phyloP scores from a whole-genome alignment of 2,797 vertebrate species.

The Anguilla obscura region DNA sequence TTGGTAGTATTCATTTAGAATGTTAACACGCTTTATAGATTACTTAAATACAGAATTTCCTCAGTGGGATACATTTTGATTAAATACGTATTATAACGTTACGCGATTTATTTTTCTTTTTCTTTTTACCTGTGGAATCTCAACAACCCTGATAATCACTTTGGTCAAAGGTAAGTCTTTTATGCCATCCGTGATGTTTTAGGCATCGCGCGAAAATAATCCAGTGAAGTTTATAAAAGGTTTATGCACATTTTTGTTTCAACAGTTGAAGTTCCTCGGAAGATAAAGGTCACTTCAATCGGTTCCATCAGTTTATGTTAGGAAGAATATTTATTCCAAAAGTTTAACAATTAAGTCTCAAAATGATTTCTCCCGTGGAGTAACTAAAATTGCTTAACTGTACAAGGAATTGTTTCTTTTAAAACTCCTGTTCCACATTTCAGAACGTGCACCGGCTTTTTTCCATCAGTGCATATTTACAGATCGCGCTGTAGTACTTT shows the following conservation, averaged over 20 bases:
- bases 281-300: neutral
- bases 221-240: neutral
- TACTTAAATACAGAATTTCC: neutral
- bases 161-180: constrained; percentile 15
- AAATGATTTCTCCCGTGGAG: neutral
- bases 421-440: neutral
- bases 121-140: neutral
- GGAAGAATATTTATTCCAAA: neutral
- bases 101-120: too few species aligned
- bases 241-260: neutral
- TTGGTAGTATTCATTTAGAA: neutral
- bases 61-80: constrained; percentile 12
- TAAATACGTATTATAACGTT: neutral
- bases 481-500: neutral
- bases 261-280: neutral
- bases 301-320: neutral
- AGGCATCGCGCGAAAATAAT: neutral
- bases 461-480: neutral
- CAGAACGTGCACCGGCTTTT: neutral
- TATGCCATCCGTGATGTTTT: neutral
- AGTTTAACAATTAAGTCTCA: neutral
- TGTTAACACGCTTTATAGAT: neutral
- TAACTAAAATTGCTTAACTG: neutral
- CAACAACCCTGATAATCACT: neutral
- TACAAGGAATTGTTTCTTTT: neutral